Evolutionary conservation across 1,140 invertebrate species (phyloP), one percentile per base, ranked within the genome.

Genomic region (Pseudoatta argentina): DNA sequence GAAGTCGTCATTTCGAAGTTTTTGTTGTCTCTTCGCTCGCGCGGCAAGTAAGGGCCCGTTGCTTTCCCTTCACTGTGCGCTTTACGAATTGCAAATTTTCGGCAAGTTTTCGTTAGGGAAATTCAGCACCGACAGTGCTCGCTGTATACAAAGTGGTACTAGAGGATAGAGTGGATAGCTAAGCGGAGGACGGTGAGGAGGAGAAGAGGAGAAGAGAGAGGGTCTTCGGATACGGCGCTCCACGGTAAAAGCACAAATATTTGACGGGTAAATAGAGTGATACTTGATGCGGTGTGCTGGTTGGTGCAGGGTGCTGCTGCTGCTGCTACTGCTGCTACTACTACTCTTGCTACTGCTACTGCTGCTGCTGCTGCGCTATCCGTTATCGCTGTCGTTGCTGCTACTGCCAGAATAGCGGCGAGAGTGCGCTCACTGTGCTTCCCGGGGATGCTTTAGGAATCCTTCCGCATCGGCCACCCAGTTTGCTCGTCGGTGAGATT

Each of bases 211-310:
- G 89, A 91, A 89, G 87, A 88, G 87, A 88, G 91, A 92, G 90
- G 88, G 89, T 89, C 89, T 88, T 91, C 89, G 91, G 92, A 93
- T 94, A 93, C 92, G 93, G 89, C 89, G 92, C 92, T 94, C 90
- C 92, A 94, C 92, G 94, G 93, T 95, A 95, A 95, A 95, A 95
- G 94, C 94, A 93, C 94, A 95, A 95, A 95, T 95, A 95, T 95
- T 95, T 95, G 94, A 95, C 93, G 94, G 94, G 94, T 94, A 95
- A 95, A 95, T 95, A 95, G 94, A 94, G 93, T 94, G 94, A 94
- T 95, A 95, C 94, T 95, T 95, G 94, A 94, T 95, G 93, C 94
- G 92, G 92, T 86, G 86, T 83, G 86, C 86, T 85, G 89, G 89
- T 89, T 90, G 89, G 71, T 67, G 87, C 86, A 88, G 89, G 88